Evolutionary conservation across 2,113 vertebrate genomes (phyloP), one percentile per base, ranked within the genome.

Genomic region (Dipodomys stephensi): DNA sequence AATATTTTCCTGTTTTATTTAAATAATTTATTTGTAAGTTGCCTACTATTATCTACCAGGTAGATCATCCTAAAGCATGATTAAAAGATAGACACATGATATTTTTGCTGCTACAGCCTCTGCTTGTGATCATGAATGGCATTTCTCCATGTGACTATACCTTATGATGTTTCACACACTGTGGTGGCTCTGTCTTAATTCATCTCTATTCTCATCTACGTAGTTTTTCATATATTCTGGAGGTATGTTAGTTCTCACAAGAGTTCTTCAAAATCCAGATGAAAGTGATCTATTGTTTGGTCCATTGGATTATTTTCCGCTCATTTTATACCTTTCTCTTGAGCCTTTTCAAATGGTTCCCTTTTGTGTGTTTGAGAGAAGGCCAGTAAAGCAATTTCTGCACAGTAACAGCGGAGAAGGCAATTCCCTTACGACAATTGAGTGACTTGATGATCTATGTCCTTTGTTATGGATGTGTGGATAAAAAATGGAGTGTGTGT

Each of bases 1-100:
- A 81, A 88, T 83, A 80, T 27, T 13, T 87, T 81, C 16, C 9
- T 94, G 2, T 86, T 87, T 60, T 83, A 49, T 13, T 90, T 69
- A 18, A 85, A 60, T 77, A 84, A 20, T 76, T 78, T 79, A 25
- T 80, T 83, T 74, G 32, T 60, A 57, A 8, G 39, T 88, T 49
- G 19, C 12, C 23, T 49, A 39, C n/a, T 25, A 1, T 87, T 53
- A n/a, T 65, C 49, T 91, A 8, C 35, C 68, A 39, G 49, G 79
- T 46, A 77, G 69, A 39, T 39, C 39, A 39, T 60, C 22, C 9
- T 62, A 15, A 3, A 69, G 28, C 60, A 13, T 78, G 11, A 92
- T 44, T 73, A 3, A 39, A 83, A 67, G 28, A 68, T 35, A 57
- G 39, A 12, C 81, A 80, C 28, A 68, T 78, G 71, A 2, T 68